A percentile compares a stretch with the other conserved stretches of the same genome.
Conservation (phyloP, 2,113 vertebrate species). For the Accipiter virgatus region DNA sequence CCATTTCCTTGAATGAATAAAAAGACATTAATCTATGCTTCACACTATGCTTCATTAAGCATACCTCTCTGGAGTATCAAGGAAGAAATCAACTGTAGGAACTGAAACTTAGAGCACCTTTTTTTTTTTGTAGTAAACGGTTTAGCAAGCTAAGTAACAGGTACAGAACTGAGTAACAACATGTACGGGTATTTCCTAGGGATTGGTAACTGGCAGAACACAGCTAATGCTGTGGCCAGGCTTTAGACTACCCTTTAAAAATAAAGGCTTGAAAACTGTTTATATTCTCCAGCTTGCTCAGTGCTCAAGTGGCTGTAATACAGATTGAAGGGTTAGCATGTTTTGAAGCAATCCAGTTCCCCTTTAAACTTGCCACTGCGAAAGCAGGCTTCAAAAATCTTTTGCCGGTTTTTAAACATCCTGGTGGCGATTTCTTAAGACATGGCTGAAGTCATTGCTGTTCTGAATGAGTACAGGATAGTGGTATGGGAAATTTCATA, state of each 20-base stretch:
- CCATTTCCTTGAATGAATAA: not conserved
- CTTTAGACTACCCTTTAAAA: not conserved
- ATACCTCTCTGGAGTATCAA: not conserved
- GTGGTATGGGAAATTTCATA: constrained; percentile 4
- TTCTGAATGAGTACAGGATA: not conserved
- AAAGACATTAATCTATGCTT: not conserved
- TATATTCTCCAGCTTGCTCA: not conserved
- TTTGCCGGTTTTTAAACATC: not conserved
- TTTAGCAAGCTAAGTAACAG: constrained; percentile 11
- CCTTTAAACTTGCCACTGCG: not conserved
- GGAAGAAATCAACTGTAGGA: not conserved
- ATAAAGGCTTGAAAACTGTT: not conserved
- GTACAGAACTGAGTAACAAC: not conserved
- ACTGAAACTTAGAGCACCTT: not conserved
- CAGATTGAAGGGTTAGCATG: rapidly evolving
- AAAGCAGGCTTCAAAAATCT: not conserved
- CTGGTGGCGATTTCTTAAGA: not conserved
- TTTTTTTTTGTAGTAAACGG: not conserved
- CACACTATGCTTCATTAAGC: not conserved
- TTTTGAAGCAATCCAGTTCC: not conserved
- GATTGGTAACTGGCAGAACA: not conserved
- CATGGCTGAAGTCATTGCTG: not conserved
- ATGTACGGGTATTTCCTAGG: not conserved
- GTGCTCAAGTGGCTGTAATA: not conserved
- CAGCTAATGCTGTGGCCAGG: not conserved